Base-by-base conservation (phyloP, 2,113 vertebrate species). In the Cebidichthys violaceus region DNA sequence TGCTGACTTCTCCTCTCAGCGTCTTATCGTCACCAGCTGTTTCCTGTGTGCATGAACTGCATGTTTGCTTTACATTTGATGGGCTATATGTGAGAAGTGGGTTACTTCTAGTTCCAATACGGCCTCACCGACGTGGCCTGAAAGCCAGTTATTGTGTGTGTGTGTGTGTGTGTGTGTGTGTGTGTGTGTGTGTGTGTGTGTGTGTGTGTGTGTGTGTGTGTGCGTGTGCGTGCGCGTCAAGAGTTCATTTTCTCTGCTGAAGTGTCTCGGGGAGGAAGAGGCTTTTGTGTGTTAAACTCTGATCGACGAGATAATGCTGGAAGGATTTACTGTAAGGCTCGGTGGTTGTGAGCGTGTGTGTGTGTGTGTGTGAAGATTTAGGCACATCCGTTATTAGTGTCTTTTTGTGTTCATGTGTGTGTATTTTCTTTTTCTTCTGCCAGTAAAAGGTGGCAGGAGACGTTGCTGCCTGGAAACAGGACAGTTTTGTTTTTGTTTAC, bases 21-120 rank as follows among this genome's bases (percentile, higher is more conserved):
- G 33, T 67, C 69, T 78, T 62, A 68, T 86, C 77, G 14, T 60
- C 31, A 79, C n/a, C 74, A 86, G 83, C 80, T 90, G 85, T 72
- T 91, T 92, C 85, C 85, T 91, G 75, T 59, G 33, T 54, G 20
- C 59, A 2, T 68, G 33, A 6, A 79, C 18, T 82, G 61, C 1
- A 0, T 50, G n/a, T 62, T 31, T 39, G 22, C 9, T 64, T 54
- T 11, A 13, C 13, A 17, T 55, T 35, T n/a, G 45, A 37, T n/a
- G 27, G 35, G 15, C 74, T n/a, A 4, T 39, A 24, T 78, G 27
- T 64, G 47, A 54, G 50, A 57, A 61, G 17, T n/a, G 4, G 24
- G 14, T 62, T 54, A 55, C 59, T 47, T 66, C 0, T 61, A 62
- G 22, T 62, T 66, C 11, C 41, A 60, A 54, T 39, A 35, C 50